Base-by-base conservation (phyloP, 2,113 vertebrate species). In the Epinephelus cyanopodus region DNA sequence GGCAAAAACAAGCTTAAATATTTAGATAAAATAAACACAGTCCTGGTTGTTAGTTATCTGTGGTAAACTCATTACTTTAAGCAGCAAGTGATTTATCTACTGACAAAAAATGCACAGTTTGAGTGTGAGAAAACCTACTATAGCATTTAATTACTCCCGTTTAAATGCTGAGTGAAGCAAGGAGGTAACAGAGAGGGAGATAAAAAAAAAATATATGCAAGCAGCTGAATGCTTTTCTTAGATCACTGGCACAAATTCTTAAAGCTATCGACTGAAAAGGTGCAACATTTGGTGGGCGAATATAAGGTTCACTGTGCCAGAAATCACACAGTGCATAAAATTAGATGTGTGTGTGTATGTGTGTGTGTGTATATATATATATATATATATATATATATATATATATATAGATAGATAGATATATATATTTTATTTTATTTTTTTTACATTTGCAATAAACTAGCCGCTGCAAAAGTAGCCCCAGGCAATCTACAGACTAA, bases 271-370 rank as follows among this genome's bases (percentile, higher is more conserved):
- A 37, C 23, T 58, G 12, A 87, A 79, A 81, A 85, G 71, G 72
- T 89, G 82, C 58, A 79, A 89, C 45, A 86, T 87, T 80, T 73
- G 25, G 84, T 92, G 86, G 79, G 87, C 45, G 85, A 77, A 81
- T 71, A 37, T 37, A 53, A 77, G 47, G 12, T 50, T 62, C 57
- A 67, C 48, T 81, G 71, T 69, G 84, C 68, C 54, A 86, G 73
- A 57, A 84, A 74, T 75, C 29, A 45, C 39, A 67, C 29, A 25
- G 63, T 62, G 65, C 8, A 72, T 50, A 77, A 70, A 68, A 87
- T 82, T 66, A 57, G 18, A 69, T 27, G 18, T 66, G n/a, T n/a
- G n/a, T n/a, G n/a, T n/a, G n/a, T n/a, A n/a, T n/a, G n/a, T n/a
- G n/a, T n/a, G n/a, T n/a, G n/a, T n/a, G n/a, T n/a, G n/a, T n/a